phyloP scores from a whole-genome alignment of 1,140 invertebrate genomes.

The Drosophila orena region DNA sequence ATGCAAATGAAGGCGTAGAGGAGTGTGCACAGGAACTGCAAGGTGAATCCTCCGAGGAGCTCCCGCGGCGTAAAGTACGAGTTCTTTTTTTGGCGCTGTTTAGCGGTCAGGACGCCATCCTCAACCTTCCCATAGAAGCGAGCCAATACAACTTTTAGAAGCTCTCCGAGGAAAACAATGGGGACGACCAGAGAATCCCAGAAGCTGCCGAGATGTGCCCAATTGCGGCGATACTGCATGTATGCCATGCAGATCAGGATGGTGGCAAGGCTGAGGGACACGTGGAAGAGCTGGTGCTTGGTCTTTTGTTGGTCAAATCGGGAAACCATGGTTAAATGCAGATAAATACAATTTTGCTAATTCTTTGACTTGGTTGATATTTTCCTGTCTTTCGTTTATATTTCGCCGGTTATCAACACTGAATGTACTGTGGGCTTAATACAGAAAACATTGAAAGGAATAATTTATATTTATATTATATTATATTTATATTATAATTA shows the following conservation, averaged over 20 bases:
- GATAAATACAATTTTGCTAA: conserved; percentile 24
- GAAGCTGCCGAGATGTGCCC: conserved; percentile 77
- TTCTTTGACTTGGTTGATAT: background rate
- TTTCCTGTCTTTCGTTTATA: conserved; percentile 6
- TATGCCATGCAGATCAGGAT: conserved; percentile 82
- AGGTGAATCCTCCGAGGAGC: conserved; percentile 64
- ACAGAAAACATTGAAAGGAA: background rate
- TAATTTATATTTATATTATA: background rate
- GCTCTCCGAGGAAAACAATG: conserved; percentile 78
- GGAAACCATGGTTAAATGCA: conserved; percentile 65
- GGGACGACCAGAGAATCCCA: conserved; percentile 83
- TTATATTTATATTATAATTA: too few relatives aligned
- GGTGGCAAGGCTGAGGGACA: conserved; percentile 76
- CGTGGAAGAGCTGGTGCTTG: conserved; percentile 82
- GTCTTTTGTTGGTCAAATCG: conserved; percentile 82
- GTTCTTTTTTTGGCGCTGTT: conserved; percentile 77
- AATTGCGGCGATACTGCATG: conserved; percentile 78
- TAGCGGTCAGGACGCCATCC: conserved; percentile 60
- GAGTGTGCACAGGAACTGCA: conserved; percentile 77
- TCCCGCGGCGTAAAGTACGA: conserved; percentile 70
- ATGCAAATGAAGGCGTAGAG: conserved; percentile 81
- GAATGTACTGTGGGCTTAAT: conserved; percentile 8
- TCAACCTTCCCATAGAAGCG: conserved; percentile 72
- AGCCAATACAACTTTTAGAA: conserved; percentile 74
- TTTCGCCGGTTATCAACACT: conserved; percentile 22